Evolutionary conservation across 1,140 invertebrate genomes (phyloP), one percentile per base, ranked within the genome.

Genomic region (Colletes gigas): DNA sequence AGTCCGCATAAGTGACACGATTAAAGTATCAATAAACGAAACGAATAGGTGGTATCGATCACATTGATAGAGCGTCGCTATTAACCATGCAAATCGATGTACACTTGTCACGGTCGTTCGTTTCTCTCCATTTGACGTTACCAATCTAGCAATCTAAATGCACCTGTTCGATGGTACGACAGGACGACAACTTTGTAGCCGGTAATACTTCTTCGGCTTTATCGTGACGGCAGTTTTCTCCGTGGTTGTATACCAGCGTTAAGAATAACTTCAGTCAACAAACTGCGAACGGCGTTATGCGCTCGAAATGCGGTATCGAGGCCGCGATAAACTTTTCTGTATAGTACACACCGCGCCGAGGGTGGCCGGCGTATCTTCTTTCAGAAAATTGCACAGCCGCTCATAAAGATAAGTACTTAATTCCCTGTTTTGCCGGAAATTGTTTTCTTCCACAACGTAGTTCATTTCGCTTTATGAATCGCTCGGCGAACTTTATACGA

Each of bases 381-480:
- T 86, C 74, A 82, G 79, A 85, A 86, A 66, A 86, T 82, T 75
- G 73, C 66, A 82, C 74, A 75, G 50, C 66, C 57, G 65, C 84
- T 86, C 84, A 60, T 86, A 85, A 86, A 86, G 83, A 86, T 85
- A 82, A 86, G 79, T 85, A 85, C 79, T 86, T 86, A 86, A 86
- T 85, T 86, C 83, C 83, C 60, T 73, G 70, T 85, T 85, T 85
- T 75, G 74, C 79, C 66, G 83, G 84, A 85, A 85, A 86, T 85
- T 85, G 84, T 86, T 82, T 86, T 85, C 71, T 83, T 65, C 70
- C 80, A 59, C 69, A 41, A 60, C 78, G 62, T 47, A 78, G 54
- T 78, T 15, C 66, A 62, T 77, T 65, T 41, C 54, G 72, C 62
- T 82, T 85, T 85, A 82, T 85, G 83, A 82, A 85, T 82, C 74